These are phyloP conservation scores for Philereme transversata DNA, from an alignment of 2,888 invertebrate genomes.

Conservation along the genomic window DNA sequence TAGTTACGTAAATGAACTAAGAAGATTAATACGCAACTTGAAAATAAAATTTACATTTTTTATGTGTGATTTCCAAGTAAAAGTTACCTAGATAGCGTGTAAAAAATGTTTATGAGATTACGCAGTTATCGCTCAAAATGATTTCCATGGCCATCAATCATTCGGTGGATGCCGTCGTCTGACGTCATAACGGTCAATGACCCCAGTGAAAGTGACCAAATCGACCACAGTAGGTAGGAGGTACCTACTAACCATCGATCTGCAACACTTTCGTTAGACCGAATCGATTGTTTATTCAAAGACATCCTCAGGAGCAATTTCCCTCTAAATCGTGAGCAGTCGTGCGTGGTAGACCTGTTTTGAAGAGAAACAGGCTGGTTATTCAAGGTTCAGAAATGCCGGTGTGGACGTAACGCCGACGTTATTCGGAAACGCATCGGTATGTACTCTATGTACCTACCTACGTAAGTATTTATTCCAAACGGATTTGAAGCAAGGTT, in stretches of 20 bases:
- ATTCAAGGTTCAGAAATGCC: conserved; percentile 4
- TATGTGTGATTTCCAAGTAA: conserved; percentile 11
- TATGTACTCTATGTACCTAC: too few species aligned
- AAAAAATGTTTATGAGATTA: too few species aligned
- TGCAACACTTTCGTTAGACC: conserved; percentile 72
- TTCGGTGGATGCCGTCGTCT: conserved; percentile 41
- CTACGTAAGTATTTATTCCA: conserved; percentile 5
- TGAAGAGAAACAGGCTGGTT: neutral
- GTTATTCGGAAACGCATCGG: conserved; percentile 3
- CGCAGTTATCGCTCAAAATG: conserved; percentile 5
- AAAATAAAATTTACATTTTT: conserved; percentile 12
- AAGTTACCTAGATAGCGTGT: conserved; percentile 13
- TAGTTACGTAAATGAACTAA: too few species aligned
- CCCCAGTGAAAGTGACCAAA: conserved; percentile 72
- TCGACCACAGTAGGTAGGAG: conserved; percentile 44
- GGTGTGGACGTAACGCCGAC: conserved; percentile 19
- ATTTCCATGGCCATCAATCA: conserved; percentile 16
- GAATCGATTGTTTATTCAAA: conserved; percentile 71
- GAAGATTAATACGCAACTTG: conserved; percentile 8
- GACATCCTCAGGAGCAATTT: conserved; percentile 58
- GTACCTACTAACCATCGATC: conserved; percentile 53
- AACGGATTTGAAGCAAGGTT: conserved; percentile 12
- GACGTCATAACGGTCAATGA: conserved; percentile 57
- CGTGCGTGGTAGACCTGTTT: conserved; percentile 5
- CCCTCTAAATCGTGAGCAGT: conserved; percentile 39